Conservation (phyloP, 2,113 vertebrate genomes). For the Pachypanchax playfairii region DNA sequence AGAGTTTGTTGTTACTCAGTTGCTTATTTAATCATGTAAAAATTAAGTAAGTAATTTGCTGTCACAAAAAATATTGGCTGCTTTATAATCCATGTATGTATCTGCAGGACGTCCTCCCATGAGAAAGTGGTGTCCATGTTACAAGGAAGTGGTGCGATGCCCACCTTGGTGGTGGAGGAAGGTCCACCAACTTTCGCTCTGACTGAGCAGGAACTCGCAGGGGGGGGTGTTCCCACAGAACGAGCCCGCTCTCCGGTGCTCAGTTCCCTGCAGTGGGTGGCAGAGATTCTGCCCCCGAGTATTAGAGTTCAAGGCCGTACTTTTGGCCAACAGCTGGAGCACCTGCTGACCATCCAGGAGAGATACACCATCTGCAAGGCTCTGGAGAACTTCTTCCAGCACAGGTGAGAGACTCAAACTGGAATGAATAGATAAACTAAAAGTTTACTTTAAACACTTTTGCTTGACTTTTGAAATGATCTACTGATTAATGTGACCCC, state of each 20-base stretch:
- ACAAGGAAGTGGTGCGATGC: conserved; percentile 97
- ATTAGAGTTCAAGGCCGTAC: conserved; percentile 95
- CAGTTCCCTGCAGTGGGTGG: conserved; percentile 96
- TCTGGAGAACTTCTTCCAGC: conserved; percentile 97
- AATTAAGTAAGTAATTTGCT: too few relatives aligned
- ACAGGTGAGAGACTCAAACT: conserved; percentile 72
- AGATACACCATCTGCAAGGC: conserved; percentile 92
- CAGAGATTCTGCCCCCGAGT: conserved; percentile 94
- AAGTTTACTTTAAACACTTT: too few relatives aligned
- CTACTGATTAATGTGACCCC: conserved; percentile 10
- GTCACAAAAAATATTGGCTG: too few relatives aligned
- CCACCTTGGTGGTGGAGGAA: conserved; percentile 95
- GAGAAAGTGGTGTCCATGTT: conserved; percentile 99
- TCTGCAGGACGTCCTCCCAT: conserved; percentile 89
- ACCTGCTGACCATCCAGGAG: conserved; percentile 92
- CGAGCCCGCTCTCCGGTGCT: conserved; percentile 84
- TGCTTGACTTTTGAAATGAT: conserved; percentile 5
- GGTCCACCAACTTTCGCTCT: conserved; percentile 83
- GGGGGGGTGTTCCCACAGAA: conserved; percentile 40
- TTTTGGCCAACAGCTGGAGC: conserved; percentile 97
- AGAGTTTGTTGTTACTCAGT: neutral
- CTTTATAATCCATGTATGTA: conserved; percentile 1
- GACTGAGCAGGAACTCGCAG: conserved; percentile 63
- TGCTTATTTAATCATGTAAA: neutral
- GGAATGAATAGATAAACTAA: too few relatives aligned